A percentile compares a stretch with the other conserved stretches of the same genome.
phyloP scores from a whole-genome alignment of 2,888 invertebrate species.

The Andricus curvator region DNA sequence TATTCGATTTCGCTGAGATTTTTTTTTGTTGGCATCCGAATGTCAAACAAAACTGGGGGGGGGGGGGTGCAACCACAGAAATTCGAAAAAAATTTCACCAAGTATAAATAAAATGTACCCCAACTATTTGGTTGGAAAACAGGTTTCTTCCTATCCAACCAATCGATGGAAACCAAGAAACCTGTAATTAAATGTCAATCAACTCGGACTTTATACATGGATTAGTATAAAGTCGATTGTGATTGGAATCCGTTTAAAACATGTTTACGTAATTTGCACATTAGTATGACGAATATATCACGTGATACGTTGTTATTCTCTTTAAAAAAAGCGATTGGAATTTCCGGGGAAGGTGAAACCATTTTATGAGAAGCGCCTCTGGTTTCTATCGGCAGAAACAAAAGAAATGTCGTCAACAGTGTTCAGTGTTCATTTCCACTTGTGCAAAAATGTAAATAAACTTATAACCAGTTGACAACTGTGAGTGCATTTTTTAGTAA shows the following conservation, averaged over 20 bases:
- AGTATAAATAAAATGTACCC: too few relatives aligned
- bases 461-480: constrained; percentile 68
- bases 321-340: not conserved
- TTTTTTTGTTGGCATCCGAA: too few relatives aligned
- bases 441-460: constrained; percentile 70
- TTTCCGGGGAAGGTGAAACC: not conserved
- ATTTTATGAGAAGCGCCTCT: constrained; percentile 44
- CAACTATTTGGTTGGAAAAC: not conserved
- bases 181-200: constrained; percentile 8
- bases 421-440: constrained; percentile 60
- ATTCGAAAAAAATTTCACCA: too few relatives aligned
- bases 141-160: not conserved
- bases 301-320: constrained; percentile 2
- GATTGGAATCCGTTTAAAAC: not conserved
- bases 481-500: constrained; percentile 55
- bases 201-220: not conserved
- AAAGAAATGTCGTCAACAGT: constrained; percentile 68
- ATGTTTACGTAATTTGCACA: not conserved
- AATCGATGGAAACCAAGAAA: constrained; percentile 4
- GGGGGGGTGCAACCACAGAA: too few relatives aligned
- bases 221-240: not conserved
- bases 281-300: not conserved
- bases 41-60: too few relatives aligned
- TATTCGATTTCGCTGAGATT: too few relatives aligned
- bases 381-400: constrained; percentile 53